A percentile compares a stretch with the other conserved stretches of the same genome.
Evolutionary conservation across 2,797 vertebrate genomes (phyloP).

Genomic region (Malurus leucopterus): DNA sequence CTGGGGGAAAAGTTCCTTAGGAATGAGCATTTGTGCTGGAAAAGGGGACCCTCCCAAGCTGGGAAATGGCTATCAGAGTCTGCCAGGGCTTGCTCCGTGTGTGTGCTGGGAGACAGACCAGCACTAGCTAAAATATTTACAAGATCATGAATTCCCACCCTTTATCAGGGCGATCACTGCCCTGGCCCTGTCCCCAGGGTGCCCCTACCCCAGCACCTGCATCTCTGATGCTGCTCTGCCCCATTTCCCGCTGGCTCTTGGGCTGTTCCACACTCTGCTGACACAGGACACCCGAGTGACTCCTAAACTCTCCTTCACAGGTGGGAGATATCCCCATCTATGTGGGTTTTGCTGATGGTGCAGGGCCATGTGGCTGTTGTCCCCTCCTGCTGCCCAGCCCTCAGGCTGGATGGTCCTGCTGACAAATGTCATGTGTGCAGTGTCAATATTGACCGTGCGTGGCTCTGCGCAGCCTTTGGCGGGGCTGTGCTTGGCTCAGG

Average conservation of each 20-base stretch:
- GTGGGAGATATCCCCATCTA: not conserved
- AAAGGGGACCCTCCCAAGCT: not conserved
- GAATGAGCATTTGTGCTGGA: not conserved
- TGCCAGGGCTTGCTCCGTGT: accelerated
- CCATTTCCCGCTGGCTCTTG: not conserved
- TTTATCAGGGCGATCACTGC: not conserved
- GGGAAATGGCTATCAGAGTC: not conserved
- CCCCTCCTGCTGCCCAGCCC: not conserved
- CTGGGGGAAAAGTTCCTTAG: not conserved
- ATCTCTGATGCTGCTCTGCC: not conserved
- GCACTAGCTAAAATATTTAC: not conserved
- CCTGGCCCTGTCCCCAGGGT: not conserved
- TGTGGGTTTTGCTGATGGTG: not conserved
- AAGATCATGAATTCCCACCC: not conserved
- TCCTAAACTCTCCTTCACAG: not conserved
- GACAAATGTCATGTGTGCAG: not conserved
- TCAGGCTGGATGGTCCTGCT: not conserved
- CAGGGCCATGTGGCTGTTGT: not conserved
- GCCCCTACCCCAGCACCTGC: not conserved
- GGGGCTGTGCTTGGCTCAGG: not conserved
- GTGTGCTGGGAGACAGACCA: not conserved
- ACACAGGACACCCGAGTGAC: not conserved
- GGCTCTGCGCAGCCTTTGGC: not conserved
- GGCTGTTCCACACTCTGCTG: not conserved
- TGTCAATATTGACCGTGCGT: not conserved